Percentiles rank a stretch among this genome's conserved stretches.
phyloP scores from a whole-genome alignment of 2,113 vertebrate genomes.

The Clarias batrachus region DNA sequence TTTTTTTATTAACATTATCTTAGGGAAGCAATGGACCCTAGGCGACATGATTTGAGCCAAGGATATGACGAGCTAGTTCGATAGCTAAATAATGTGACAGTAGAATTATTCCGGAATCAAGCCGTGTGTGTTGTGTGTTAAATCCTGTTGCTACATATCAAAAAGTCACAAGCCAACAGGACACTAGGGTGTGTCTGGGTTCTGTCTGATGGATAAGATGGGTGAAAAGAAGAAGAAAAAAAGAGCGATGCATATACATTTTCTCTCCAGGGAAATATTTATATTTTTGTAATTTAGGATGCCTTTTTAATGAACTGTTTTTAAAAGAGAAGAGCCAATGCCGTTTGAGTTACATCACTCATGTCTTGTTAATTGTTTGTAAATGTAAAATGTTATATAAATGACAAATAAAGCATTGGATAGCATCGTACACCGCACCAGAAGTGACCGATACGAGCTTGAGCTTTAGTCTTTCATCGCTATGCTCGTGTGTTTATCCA shows the following conservation, averaged over 20 bases:
- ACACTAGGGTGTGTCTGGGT: background rate
- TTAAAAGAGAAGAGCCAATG: background rate
- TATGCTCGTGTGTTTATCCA: background rate
- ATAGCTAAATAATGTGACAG: background rate
- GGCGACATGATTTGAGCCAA: background rate
- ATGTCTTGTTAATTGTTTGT: constrained; percentile 1
- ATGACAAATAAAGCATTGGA: background rate
- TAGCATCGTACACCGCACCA: background rate
- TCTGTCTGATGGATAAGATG: too few species aligned
- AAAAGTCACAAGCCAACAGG: background rate
- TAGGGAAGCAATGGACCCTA: background rate
- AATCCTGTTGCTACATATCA: background rate
- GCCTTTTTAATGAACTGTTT: background rate
- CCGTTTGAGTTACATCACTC: background rate
- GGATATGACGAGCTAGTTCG: background rate
- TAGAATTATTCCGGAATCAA: background rate
- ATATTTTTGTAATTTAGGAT: background rate
- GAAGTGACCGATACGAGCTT: background rate
- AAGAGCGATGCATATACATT: background rate
- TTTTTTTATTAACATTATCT: background rate
- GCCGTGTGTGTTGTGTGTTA: background rate
- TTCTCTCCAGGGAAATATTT: background rate
- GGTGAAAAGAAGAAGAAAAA: too few species aligned
- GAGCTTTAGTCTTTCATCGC: background rate
- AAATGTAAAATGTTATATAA: background rate